Base-by-base conservation (phyloP, 2,113 vertebrate species). In the Sphyrna mokarran region DNA sequence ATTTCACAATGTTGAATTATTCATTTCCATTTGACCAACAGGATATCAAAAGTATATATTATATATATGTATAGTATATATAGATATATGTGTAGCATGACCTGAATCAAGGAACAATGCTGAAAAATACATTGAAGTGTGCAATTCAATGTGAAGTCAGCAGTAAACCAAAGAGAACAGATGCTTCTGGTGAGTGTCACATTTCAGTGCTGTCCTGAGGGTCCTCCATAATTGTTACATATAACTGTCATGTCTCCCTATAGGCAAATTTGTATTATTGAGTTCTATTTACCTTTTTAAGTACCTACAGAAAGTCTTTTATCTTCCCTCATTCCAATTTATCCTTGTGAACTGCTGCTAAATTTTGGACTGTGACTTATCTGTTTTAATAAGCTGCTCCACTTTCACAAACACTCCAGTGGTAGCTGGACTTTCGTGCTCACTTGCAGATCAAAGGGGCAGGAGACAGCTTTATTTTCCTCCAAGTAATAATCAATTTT, bases 141-240 rank as follows among this genome's bases (percentile, higher is more conserved):
- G 37, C 66, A 94, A 40, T 43, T 14, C 66, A 95, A 95, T 48
- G 68, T 95, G n/a, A 72, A 95, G 66, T 37, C 94, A 95, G 68
- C 66, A 94, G 22, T 48, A 70, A 94, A 70, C 66, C 18, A 43
- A 37, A n/a, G 43, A 70, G 37, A 94, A 70, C 94, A 72, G 68
- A 95, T 33, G 68, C 69, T 94, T 94, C 43, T 68, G 63, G 63
- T 69, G 61, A 94, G 18, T 70, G 69, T 72, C 94, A 95, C 66
- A 76, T 72, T 70, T 95, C 72, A 8, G 68, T 70, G 66, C 23
- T 11, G 10, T 70, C 93, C 68, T 43, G 33, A n/a, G 87, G 63
- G 66, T 70, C 23, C 23, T 48, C 40, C 43, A 43, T 69, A 94
- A 43, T 29, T 94, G 93, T 37, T 70, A 40, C 40, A 72, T 72